These are phyloP conservation scores for Drymonia ruficornis DNA, from an alignment of 2,888 invertebrate species.

Conservation along the genomic window DNA sequence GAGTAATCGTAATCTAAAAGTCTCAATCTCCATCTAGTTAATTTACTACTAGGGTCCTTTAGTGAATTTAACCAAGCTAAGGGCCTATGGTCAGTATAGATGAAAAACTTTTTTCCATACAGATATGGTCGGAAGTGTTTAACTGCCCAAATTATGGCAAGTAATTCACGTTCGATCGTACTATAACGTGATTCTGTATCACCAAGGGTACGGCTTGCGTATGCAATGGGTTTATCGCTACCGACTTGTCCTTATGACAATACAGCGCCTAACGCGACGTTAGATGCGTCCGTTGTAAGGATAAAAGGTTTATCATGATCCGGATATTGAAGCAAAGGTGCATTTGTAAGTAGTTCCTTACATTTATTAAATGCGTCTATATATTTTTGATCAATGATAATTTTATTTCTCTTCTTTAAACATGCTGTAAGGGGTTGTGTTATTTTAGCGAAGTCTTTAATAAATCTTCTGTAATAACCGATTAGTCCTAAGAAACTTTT, in stretches of 20 bases:
- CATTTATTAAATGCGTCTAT: conserved; percentile 17
- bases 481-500: conserved; percentile 52
- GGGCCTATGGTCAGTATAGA: conserved; percentile 10
- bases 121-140: conserved; percentile 13
- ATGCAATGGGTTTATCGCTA: conserved; percentile 28
- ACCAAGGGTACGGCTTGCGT: conserved; percentile 13
- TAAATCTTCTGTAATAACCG: conserved; percentile 56
- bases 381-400: conserved; percentile 14
- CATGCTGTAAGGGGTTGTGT: conserved; percentile 18
- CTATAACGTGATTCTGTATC: conserved; percentile 11
- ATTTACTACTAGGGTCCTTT: conserved; percentile 2
- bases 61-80: neutral
- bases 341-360: conserved; percentile 13
- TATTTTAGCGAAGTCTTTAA: conserved; percentile 42
- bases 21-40: neutral
- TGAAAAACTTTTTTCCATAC: conserved; percentile 10
- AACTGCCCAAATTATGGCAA: conserved; percentile 12
- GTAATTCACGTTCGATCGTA: conserved; percentile 9
- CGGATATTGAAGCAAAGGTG: conserved; percentile 15
- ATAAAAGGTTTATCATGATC: conserved; percentile 12
- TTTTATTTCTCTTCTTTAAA: conserved; percentile 11
- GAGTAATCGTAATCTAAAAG: neutral
- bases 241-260: conserved; percentile 32
- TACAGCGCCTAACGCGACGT: conserved; percentile 30
- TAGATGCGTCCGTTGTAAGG: conserved; percentile 33